These are phyloP conservation scores for Anthophora plumipes DNA, from an alignment of 2,888 invertebrate genomes.

Conservation along the genomic window DNA sequence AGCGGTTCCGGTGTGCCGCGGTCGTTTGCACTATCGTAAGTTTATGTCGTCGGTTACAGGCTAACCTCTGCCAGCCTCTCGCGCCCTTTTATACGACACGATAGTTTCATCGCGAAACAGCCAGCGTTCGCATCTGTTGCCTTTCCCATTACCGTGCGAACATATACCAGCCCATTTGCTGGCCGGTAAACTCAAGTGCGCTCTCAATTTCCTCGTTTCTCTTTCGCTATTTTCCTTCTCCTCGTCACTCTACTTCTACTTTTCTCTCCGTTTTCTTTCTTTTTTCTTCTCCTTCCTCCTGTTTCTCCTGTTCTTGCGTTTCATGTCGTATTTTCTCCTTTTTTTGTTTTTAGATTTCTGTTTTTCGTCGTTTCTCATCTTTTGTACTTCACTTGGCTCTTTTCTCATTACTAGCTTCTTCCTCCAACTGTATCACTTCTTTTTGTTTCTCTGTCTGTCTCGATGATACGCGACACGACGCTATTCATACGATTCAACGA, in stretches of 20 bases:
- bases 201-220: conserved; percentile 46
- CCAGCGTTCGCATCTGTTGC: conserved; percentile 60
- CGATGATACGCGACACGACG: background rate
- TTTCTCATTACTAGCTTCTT: background rate
- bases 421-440: conserved; percentile 24
- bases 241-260: too few species aligned
- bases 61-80: conserved; percentile 60
- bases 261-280: too few species aligned
- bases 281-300: too few species aligned
- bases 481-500: conserved; percentile 39
- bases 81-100: conserved; percentile 64
- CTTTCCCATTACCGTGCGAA: conserved; percentile 59
- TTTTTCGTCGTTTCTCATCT: conserved; percentile 3
- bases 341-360: background rate
- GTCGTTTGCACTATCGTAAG: conserved; percentile 75
- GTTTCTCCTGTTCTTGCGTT: too few species aligned
- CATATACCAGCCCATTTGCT: conserved; percentile 57
- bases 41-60: conserved; percentile 60
- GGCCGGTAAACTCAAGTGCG: conserved; percentile 59
- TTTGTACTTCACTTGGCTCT: conserved; percentile 18
- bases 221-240: too few species aligned
- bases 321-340: too few species aligned
- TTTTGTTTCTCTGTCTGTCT: background rate
- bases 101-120: conserved; percentile 65
- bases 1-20: conserved; percentile 72